Evolutionary conservation across 2,113 vertebrate species (phyloP), one percentile per base, ranked within the genome.

Genomic region (Sapayoa aenigma): DNA sequence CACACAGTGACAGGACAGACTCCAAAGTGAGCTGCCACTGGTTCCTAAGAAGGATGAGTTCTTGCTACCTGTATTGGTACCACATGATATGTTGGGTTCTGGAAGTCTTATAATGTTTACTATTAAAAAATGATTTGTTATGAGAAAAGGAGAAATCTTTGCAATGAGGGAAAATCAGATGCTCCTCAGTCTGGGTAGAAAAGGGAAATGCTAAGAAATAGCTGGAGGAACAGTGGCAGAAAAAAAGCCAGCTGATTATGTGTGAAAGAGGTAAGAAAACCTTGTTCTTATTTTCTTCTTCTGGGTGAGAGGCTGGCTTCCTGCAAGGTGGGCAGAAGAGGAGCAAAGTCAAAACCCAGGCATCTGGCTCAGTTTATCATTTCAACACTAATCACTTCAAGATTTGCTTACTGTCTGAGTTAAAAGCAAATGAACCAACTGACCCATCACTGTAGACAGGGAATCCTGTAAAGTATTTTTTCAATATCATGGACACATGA

Each of bases 401-500:
- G 15, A 18, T 63, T 83, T 92, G 14, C 30, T 83, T 44, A 31
- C 4, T 10, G n/a, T 42, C n/a, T 42, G 20, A 42, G 66, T 77
- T 87, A 31, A 80, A 67, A 88, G 39, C 33, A 76, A 76, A 46
- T 8, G 19, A 33, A 27, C 18, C 18, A 44, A 35, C 30, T 16
- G 65, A 35, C 17, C 8, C 35, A 55, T 59, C 22, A 14, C 4
- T 67, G 11, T 20, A 75, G 39, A 41, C 3, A 6, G 20, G 14
- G 47, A 72, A 71, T 53, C 5, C 13, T 81, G 25, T 53, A 42
- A 79, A 90, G 58, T 53, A 30, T 20, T 72, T 75, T 81, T 83
- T 37, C 5, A 5, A 21, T 74, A 14, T n/a, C 3, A 3, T 11
- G 12, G 14, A 30, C 4, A 7, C 2, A 16, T 12, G 15, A 1